Evolutionary conservation across 2,113 vertebrate species (phyloP).

Genomic region (Piaya cayana): DNA sequence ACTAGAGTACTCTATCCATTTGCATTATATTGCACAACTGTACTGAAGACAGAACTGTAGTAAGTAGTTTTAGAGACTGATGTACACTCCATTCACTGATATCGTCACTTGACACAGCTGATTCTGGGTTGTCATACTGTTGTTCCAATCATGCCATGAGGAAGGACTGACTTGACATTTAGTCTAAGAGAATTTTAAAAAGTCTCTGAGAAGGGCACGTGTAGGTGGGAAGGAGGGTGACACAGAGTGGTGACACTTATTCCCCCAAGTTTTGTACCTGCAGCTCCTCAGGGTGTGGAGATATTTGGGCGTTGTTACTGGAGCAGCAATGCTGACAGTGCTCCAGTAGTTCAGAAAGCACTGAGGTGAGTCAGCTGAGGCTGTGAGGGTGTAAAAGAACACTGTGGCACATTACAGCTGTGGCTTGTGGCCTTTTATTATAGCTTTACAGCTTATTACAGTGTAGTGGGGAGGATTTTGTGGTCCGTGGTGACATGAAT

Average conservation of each 20-base stretch:
- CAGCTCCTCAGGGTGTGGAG: accelerated
- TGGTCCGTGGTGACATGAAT: slow-evolving; percentile 1
- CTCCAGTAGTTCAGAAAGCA: not conserved
- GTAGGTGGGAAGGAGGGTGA: not conserved
- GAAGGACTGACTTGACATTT: not conserved
- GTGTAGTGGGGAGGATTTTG: slow-evolving; percentile 16
- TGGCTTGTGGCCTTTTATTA: slow-evolving; percentile 31
- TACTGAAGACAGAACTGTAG: not conserved
- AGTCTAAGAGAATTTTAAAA: not conserved
- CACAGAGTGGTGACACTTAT: not conserved
- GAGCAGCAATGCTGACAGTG: not conserved
- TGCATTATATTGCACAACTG: slow-evolving; percentile 2
- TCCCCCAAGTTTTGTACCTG: not conserved
- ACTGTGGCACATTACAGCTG: not conserved
- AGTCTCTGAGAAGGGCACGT: not conserved
- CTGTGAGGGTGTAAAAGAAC: not conserved
- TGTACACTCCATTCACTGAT: not conserved
- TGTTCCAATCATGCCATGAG: not conserved
- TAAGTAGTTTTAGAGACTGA: not conserved
- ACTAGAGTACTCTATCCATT: slow-evolving; percentile 4
- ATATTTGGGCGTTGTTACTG: accelerated
- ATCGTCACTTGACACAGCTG: not conserved
- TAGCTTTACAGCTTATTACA: not conserved
- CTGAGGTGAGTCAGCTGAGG: not conserved
- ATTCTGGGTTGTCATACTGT: not conserved